These are phyloP conservation scores for Erpobdella octoculata DNA, from an alignment of 2,888 invertebrate genomes.

Conservation along the genomic window DNA sequence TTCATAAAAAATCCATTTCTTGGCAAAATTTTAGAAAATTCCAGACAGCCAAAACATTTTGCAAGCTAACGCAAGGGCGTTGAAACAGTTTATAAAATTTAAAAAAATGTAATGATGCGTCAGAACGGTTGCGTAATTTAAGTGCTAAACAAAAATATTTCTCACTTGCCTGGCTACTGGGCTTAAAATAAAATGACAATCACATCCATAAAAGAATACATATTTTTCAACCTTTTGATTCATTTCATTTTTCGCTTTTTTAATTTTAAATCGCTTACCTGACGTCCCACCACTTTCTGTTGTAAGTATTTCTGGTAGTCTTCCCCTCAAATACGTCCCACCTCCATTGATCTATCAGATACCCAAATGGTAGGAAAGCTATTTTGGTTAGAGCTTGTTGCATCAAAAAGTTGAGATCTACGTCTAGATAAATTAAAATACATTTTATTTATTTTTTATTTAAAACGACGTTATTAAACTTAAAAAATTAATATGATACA, in stretches of 20 bases:
- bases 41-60: too few relatives aligned
- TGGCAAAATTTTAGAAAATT: too few relatives aligned
- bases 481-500: not conserved
- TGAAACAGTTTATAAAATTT: too few relatives aligned
- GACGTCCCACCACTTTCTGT: constrained; percentile 31
- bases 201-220: too few relatives aligned
- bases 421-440: not conserved
- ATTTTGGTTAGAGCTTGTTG: constrained; percentile 26
- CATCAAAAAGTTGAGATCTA: constrained; percentile 31
- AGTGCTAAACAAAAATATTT: too few relatives aligned
- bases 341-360: constrained; percentile 32
- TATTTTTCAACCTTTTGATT: too few relatives aligned
- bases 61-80: too few relatives aligned
- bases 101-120: too few relatives aligned
- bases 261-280: constrained; percentile 14
- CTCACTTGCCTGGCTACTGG: too few relatives aligned
- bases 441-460: not conserved
- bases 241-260: not conserved
- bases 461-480: not conserved
- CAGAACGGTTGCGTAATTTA: too few relatives aligned
- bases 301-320: constrained; percentile 15
- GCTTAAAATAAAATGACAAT: too few relatives aligned
- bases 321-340: constrained; percentile 28
- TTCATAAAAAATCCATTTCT: too few relatives aligned
- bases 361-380: constrained; percentile 32